Percentiles rank a stretch among this genome's conserved stretches.
These are phyloP conservation scores for Gymnoscopelus microlampas DNA, from an alignment of 2,797 vertebrate species.

Conservation along the genomic window DNA sequence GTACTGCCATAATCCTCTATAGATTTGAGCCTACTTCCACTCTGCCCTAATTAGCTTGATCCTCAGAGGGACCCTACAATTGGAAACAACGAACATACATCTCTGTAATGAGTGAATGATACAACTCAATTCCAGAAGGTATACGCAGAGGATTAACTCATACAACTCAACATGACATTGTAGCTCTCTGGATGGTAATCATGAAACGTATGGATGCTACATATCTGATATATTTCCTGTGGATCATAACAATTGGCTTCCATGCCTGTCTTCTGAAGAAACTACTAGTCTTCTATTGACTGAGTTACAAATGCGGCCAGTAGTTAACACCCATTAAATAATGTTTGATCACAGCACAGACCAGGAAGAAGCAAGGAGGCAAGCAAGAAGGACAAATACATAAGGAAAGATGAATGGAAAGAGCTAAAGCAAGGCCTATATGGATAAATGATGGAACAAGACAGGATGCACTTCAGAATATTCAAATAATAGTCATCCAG, in stretches of 20 bases:
- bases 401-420: background rate
- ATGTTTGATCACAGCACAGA: no score
- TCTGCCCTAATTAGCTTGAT: constrained; percentile 40
- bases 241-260: no score
- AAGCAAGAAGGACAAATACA: background rate
- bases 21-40: constrained; percentile 5
- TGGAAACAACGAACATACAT: background rate
- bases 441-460: background rate
- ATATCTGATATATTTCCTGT: no score
- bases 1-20: constrained; percentile 33
- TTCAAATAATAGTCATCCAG: background rate
- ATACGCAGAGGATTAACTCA: no score
- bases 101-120: background rate
- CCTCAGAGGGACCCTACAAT: background rate
- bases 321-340: no score
- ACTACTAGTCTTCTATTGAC: no score
- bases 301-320: no score
- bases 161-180: no score
- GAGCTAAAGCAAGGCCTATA: background rate
- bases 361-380: background rate
- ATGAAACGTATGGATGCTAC: no score
- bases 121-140: no score
- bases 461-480: background rate
- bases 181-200: no score
- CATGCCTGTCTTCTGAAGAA: no score